Base-by-base conservation (phyloP, 2,797 vertebrate genomes). In the Ceyx erithaca region DNA sequence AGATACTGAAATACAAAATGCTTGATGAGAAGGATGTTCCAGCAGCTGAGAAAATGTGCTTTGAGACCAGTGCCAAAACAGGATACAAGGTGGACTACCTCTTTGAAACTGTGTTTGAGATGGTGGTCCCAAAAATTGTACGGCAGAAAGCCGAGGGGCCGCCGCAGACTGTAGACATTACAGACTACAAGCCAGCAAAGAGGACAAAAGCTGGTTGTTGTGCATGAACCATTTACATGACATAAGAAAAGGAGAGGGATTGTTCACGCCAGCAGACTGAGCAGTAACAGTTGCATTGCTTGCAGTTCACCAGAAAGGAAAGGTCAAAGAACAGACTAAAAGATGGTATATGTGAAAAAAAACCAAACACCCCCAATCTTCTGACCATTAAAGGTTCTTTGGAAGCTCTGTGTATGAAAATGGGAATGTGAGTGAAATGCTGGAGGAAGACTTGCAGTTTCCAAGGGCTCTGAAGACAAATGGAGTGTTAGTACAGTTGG, bases 31-130 rank as follows among this genome's bases (percentile, higher is more conserved):
- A 96, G 79, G 97, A 93, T 51, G 97, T 98, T 75, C 98, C 99
- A 3, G 98, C 98, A 0, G 99, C 99, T 0, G 99, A 99, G 87
- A 98, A 97, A 88, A 98, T 99, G 99, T 99, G 99, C 97, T 99
- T 99, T 15, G 99, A 99, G 98, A 99, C 99, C 6, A 99, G 99
- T 2, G 99, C 99, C 30, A 99, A 99, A 96, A 99, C 99, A 0
- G 99, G 99, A 5, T 98, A 98, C 94, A 99, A 99, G 4, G 99
- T 99, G 95, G 99, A 99, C 87, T 52, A 94, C 46, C 96, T 99
- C 94, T 99, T 99, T 28, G 99, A 99, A 96, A 98, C 98, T 1
- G 80, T 99, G 68, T 99, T 99, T 22, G 99, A 99, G 51, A 97
- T 99, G 98, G 97, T 99, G 69, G 97, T 99, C 85, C 98, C 99